Conservation (phyloP, 2,113 vertebrate genomes). For the Phocoena sinus region DNA sequence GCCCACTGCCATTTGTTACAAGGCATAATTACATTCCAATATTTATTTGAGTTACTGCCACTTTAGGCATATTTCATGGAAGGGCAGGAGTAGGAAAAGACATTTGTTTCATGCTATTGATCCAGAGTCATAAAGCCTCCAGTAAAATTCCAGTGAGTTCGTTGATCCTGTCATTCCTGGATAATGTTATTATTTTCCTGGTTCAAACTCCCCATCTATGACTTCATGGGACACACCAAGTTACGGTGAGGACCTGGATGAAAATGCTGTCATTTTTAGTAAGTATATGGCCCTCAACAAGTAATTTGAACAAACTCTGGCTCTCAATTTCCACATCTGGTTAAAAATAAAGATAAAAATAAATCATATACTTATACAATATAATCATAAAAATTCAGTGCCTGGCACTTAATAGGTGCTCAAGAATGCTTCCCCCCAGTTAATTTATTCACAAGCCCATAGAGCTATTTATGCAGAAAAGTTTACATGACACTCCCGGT, state of each 20-base stretch:
- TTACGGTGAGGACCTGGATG: not conserved
- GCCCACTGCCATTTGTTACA: not conserved
- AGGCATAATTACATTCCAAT: not conserved
- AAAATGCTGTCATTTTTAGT: not conserved
- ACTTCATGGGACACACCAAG: not conserved
- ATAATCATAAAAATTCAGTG: not conserved
- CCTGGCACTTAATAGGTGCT: conserved; percentile 1
- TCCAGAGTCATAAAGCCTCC: not conserved
- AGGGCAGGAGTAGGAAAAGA: not conserved
- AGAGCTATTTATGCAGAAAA: conserved; percentile 37
- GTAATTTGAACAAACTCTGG: not conserved
- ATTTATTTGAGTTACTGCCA: conserved; percentile 8
- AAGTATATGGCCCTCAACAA: not conserved
- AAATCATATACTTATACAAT: not conserved
- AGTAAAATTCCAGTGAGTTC: not conserved
- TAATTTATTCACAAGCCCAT: conserved; percentile 19
- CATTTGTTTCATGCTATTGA: not conserved
- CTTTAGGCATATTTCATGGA: not conserved
- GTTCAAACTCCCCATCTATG: not conserved
- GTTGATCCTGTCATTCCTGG: not conserved
- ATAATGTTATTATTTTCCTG: not conserved
- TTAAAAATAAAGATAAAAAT: conserved; percentile 24
- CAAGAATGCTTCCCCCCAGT: not conserved
- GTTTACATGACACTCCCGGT: conserved; percentile 30
- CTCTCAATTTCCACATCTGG: not conserved